Evolutionary conservation across 2,113 vertebrate genomes (phyloP).

Genomic region (Labeo rohita): DNA sequence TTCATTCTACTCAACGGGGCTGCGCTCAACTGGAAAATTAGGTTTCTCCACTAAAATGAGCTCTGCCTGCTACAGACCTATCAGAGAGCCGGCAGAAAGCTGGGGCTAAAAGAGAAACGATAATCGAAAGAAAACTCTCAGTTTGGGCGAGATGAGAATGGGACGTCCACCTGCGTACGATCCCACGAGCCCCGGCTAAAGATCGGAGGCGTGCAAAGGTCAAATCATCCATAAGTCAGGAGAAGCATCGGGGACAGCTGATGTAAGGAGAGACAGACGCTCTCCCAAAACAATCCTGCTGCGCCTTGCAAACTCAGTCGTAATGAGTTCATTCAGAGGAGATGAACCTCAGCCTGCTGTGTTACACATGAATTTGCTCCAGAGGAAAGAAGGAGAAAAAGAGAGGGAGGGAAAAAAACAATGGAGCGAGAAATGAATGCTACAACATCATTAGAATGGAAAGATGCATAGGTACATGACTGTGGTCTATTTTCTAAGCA

Average conservation of each 20-base stretch:
- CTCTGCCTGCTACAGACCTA: constrained; percentile 48
- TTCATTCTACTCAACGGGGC: constrained; percentile 51
- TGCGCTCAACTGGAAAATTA: constrained; percentile 62
- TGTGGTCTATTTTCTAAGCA: not conserved
- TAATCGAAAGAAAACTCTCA: constrained; percentile 50
- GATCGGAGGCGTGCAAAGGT: constrained; percentile 55
- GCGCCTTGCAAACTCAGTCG: constrained; percentile 7
- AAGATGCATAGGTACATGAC: constrained; percentile 16
- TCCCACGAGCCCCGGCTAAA: constrained; percentile 20
- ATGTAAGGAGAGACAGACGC: constrained; percentile 33
- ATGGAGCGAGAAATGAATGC: constrained; percentile 28
- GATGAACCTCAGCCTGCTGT: constrained; percentile 32
- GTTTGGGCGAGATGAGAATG: constrained; percentile 50
- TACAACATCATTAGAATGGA: constrained; percentile 6
- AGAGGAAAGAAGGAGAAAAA: not conserved
- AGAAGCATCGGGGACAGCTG: constrained; percentile 24
- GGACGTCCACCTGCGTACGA: constrained; percentile 39
- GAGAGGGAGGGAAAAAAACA: not conserved
- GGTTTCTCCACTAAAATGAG: constrained; percentile 61
- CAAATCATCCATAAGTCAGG: constrained; percentile 53
- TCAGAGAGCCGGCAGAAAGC: constrained; percentile 42
- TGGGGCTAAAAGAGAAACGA: constrained; percentile 44
- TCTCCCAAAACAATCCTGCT: constrained; percentile 37
- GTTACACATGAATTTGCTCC: constrained; percentile 32
- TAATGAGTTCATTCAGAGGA: constrained; percentile 46